phyloP scores from a whole-genome alignment of 2,888 invertebrate genomes.

The Volucella bombylans region DNA sequence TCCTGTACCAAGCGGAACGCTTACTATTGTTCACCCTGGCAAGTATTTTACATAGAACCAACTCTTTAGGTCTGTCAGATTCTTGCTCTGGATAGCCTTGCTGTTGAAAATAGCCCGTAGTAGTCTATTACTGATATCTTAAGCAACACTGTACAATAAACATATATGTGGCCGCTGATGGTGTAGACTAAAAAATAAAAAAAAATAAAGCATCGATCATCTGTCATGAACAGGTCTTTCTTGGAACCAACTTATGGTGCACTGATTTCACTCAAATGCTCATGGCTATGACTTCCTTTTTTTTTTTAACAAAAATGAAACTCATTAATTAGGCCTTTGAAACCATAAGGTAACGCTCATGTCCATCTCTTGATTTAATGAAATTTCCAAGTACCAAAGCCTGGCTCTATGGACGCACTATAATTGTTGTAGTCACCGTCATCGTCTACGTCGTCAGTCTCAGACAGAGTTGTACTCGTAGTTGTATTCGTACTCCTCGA shows the following conservation, averaged over 20 bases:
- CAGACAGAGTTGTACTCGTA: no score
- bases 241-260: no score
- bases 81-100: neutral
- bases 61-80: conserved; percentile 15
- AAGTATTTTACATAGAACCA: conserved; percentile 54
- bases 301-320: neutral
- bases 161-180: no score
- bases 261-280: no score
- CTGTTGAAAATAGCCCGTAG: neutral
- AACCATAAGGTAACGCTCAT: neutral
- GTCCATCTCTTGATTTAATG: conserved; percentile 30
- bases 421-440: neutral
- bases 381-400: conserved; percentile 12
- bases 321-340: neutral
- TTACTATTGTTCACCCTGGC: conserved; percentile 50
- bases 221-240: no score
- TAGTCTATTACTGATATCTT: no score
- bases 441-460: no score
- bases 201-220: no score
- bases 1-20: conserved; percentile 48
- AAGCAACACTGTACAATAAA: no score
- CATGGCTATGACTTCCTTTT: no score
- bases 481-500: conserved; percentile 19
- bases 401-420: conserved; percentile 36
- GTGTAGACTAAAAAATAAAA: no score